Evolutionary conservation across 2,797 vertebrate genomes (phyloP), one percentile per base, ranked within the genome.

Genomic region (Champsocephalus gunnari): DNA sequence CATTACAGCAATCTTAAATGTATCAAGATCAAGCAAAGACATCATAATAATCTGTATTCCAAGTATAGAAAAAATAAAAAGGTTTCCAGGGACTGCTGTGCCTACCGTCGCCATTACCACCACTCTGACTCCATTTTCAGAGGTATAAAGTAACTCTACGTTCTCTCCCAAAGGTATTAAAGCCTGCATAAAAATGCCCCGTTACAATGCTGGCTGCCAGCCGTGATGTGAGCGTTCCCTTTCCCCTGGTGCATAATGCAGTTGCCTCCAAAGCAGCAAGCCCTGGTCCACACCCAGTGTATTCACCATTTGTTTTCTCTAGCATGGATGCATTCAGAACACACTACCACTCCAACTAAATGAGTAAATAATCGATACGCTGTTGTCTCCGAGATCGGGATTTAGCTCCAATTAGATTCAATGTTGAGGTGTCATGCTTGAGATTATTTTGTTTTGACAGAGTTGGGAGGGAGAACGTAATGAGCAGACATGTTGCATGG

Each of bases 221-320:
- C 62, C 61, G 66, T 73, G 78, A 85, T 88, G 71, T 79, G 84
- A 87, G 80, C 77, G 66, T 69, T 73, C 70, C 34, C 53, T 61
- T 58, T 12, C 73, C 64, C 66, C 44, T 49, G 24, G 67, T 75
- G 72, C 81, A 79, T 61, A 47, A 67, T 77, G 72, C 81, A 77
- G 79, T 84, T 83, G 83, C 86, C 84, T 81, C 67, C 70, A 62
- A 71, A 60, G 81, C 84, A 73, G 38, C 56, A 13, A 85, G 87
- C 74, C 74, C 72, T 34, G 71, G 72, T 87, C 73, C 79, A 62
- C 69, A 63, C 43, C 47, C 63, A 62, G 75, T 83, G 92, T 79
- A 90, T 90, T 90, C 85, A 78, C 73, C 56, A 83, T 91, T 89
- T 89, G 88, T 89, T 92, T 83, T 84, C 75, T 68, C 75, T 83